Conservation (phyloP, 2,888 invertebrate species). For the Crepidodera aurea region DNA sequence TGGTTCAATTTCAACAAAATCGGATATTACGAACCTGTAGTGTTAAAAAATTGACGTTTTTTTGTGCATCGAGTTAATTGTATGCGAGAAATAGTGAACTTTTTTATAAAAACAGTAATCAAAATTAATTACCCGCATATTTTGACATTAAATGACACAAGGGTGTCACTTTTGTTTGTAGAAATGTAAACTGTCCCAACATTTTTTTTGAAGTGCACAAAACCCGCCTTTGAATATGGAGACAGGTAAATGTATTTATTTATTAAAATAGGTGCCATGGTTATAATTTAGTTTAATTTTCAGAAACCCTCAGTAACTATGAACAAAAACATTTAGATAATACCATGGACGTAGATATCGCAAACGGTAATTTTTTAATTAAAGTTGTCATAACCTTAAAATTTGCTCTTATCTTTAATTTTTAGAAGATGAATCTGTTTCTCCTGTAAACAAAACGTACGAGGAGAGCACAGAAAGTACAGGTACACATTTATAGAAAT, state of each 20-base stretch:
- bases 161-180: slow-evolving; percentile 31
- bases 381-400: slow-evolving; percentile 20
- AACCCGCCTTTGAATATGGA: slow-evolving; percentile 37
- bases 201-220: slow-evolving; percentile 16
- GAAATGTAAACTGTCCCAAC: slow-evolving; percentile 29
- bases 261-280: neutral
- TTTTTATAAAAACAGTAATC: neutral
- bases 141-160: slow-evolving; percentile 32
- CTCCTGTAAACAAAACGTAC: slow-evolving; percentile 11
- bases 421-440: slow-evolving; percentile 14
- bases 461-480: slow-evolving; percentile 20
- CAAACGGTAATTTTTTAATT: slow-evolving; percentile 25
- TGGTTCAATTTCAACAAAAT: slow-evolving; percentile 34
- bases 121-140: neutral
- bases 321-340: slow-evolving; percentile 31
- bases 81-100: neutral
- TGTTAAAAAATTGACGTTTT: neutral
- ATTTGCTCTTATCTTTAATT: slow-evolving; percentile 4
- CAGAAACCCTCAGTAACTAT: slow-evolving; percentile 38
- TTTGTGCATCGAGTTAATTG: slow-evolving; percentile 18
- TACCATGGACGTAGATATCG: slow-evolving; percentile 22
- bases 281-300: slow-evolving; percentile 13
- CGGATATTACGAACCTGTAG: slow-evolving; percentile 38
- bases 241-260: slow-evolving; percentile 34
- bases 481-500: slow-evolving; percentile 16